Evolutionary conservation across 1,140 invertebrate genomes (phyloP).

Genomic region (Vanessa atalanta): DNA sequence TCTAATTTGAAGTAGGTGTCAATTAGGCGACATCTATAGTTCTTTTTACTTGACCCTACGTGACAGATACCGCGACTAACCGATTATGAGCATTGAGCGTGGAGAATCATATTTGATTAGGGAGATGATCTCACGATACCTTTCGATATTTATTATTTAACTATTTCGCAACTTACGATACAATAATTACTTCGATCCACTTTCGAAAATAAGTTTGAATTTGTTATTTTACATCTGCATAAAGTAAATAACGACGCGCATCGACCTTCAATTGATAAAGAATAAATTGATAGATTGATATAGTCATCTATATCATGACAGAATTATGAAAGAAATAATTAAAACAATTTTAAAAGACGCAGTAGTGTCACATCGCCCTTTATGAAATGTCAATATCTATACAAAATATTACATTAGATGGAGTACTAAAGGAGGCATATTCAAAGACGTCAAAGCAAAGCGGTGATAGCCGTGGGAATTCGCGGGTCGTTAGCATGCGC

Average conservation of each 20-base stretch:
- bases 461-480: slow-evolving; percentile 37
- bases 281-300: too few relatives aligned
- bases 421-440: background rate
- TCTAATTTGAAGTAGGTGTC: background rate
- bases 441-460: slow-evolving; percentile 1
- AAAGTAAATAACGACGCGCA: too few relatives aligned
- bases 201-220: too few relatives aligned
- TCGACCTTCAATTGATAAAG: too few relatives aligned
- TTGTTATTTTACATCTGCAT: too few relatives aligned
- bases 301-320: too few relatives aligned
- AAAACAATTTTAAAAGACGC: too few relatives aligned
- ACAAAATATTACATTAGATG: background rate
- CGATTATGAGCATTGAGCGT: slow-evolving; percentile 25
- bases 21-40: background rate
- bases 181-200: background rate
- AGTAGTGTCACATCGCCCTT: too few relatives aligned
- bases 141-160: background rate
- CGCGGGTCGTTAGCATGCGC: slow-evolving; percentile 42
- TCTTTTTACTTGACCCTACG: slow-evolving; percentile 25
- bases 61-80: slow-evolving; percentile 20
- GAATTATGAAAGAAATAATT: too few relatives aligned
- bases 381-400: background rate
- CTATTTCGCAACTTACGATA: background rate
- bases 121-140: slow-evolving; percentile 21
- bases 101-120: slow-evolving; percentile 26